A percentile compares a stretch with the other conserved stretches of the same genome.
Conservation (phyloP, 2,888 invertebrate species). For the Chaetogeoica ovagalla region DNA sequence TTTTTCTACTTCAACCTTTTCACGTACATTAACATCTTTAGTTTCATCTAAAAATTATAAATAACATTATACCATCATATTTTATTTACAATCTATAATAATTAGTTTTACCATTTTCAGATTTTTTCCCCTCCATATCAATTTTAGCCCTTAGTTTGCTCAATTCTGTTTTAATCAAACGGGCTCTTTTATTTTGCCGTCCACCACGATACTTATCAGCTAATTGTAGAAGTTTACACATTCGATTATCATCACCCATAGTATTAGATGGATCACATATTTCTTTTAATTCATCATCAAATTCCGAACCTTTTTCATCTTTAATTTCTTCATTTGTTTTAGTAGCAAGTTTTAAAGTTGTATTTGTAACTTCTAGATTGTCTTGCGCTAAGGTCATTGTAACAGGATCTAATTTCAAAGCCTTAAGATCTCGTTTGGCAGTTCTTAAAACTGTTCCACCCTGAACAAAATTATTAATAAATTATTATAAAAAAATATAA, state of each 20-base stretch:
- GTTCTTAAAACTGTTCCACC: slow-evolving; percentile 78
- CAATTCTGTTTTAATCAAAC: slow-evolving; percentile 66
- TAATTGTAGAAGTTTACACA: slow-evolving; percentile 66
- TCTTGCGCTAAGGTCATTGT: slow-evolving; percentile 47
- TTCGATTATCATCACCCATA: slow-evolving; percentile 58
- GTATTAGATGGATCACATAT: slow-evolving; percentile 56
- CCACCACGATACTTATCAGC: slow-evolving; percentile 67
- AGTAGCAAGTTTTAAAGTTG: slow-evolving; percentile 56
- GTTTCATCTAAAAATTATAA: slow-evolving; percentile 9
- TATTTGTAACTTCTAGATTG: slow-evolving; percentile 20
- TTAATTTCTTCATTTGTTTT: slow-evolving; percentile 61
- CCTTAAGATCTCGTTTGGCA: slow-evolving; percentile 73
- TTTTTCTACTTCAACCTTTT: slow-evolving; percentile 33
- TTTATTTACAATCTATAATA: slow-evolving; percentile 56
- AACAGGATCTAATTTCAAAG: slow-evolving; percentile 62
- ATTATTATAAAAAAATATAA: too few species aligned
- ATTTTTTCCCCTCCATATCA: slow-evolving; percentile 37
- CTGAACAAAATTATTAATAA: slow-evolving; percentile 59
- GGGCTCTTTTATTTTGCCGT: slow-evolving; percentile 64
- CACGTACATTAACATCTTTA: slow-evolving; percentile 13
- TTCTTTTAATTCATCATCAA: slow-evolving; percentile 64
- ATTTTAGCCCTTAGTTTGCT: slow-evolving; percentile 61
- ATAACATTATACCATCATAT: slow-evolving; percentile 38
- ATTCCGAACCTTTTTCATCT: slow-evolving; percentile 60
- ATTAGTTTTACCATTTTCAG: slow-evolving; percentile 55